A percentile compares a stretch with the other conserved stretches of the same genome.
Conservation (phyloP, 2,888 invertebrate species). For the Nomada ruficornis region DNA sequence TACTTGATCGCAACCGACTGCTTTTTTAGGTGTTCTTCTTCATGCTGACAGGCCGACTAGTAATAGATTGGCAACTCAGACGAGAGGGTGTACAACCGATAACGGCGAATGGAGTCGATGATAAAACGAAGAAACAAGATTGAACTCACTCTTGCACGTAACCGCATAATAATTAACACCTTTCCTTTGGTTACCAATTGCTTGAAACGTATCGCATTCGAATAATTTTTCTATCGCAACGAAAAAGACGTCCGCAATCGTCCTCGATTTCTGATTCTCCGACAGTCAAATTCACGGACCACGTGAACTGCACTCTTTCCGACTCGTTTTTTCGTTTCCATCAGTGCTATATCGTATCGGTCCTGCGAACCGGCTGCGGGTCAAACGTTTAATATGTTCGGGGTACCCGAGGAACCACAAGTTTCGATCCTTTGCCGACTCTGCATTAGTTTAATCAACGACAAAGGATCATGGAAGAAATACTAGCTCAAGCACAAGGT, state of each 20-base stretch:
- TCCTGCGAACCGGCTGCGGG: not conserved
- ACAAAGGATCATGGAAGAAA: slow-evolving; percentile 14
- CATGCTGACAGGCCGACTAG: slow-evolving; percentile 94
- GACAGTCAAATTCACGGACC: not conserved
- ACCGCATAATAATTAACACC: not conserved
- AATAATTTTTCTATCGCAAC: slow-evolving; percentile 8
- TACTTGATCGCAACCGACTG: not conserved
- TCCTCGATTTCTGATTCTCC: not conserved
- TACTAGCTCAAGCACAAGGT: slow-evolving; percentile 73
- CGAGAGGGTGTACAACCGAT: slow-evolving; percentile 83
- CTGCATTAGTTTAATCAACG: slow-evolving; percentile 25
- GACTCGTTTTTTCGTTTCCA: not conserved
- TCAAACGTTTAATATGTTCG: not conserved
- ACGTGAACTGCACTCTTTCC: not conserved
- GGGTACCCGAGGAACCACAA: not conserved
- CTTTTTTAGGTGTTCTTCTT: slow-evolving; percentile 90
- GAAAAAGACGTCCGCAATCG: not conserved
- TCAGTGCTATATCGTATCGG: not conserved
- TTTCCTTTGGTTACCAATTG: slow-evolving; percentile 14
- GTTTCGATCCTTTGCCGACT: slow-evolving; percentile 10
- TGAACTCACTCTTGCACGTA: slow-evolving; percentile 73
- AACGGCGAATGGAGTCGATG: slow-evolving; percentile 84
- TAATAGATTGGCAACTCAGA: slow-evolving; percentile 90
- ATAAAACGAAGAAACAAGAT: slow-evolving; percentile 85
- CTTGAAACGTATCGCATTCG: slow-evolving; percentile 5